These are phyloP conservation scores for Platanista minor DNA, from an alignment of 2,113 vertebrate species.

Conservation along the genomic window DNA sequence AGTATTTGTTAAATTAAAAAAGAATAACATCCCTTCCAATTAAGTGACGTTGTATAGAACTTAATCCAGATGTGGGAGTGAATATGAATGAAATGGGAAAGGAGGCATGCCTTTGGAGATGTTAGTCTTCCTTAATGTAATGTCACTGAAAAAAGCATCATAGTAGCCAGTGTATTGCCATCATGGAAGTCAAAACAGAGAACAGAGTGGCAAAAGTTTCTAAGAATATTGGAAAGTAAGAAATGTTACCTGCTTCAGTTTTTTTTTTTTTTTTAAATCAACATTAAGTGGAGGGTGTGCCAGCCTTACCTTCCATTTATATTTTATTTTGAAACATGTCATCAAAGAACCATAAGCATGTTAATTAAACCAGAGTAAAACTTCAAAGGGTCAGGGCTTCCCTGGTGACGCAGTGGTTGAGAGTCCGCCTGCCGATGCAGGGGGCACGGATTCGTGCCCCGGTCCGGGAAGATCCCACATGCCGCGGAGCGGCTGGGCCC, in stretches of 20 bases:
- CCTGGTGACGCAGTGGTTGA: too few species aligned
- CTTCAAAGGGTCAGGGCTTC: too few species aligned
- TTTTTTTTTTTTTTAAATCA: neutral
- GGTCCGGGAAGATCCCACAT: too few species aligned
- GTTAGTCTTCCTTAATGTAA: neutral
- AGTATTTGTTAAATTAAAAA: neutral
- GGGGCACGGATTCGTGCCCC: too few species aligned
- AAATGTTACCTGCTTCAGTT: neutral
- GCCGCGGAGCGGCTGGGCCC: too few species aligned
- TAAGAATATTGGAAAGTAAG: neutral
- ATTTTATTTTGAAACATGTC: slow-evolving; percentile 36
- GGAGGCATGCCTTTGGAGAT: neutral
- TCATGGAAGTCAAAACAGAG: neutral
- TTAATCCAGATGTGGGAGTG: neutral
- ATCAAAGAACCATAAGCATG: neutral
- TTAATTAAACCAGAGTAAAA: slow-evolving; percentile 50
- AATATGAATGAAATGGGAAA: neutral
- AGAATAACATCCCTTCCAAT: neutral
- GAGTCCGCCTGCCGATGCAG: too few species aligned
- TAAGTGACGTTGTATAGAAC: neutral
- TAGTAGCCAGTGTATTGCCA: neutral
- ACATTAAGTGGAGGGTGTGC: neutral
- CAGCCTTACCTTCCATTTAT: neutral
- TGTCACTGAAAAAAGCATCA: neutral
- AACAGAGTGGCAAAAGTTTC: neutral